Evolutionary conservation across 2,113 vertebrate species (phyloP), one percentile per base, ranked within the genome.

Genomic region (Epinephelus moara): DNA sequence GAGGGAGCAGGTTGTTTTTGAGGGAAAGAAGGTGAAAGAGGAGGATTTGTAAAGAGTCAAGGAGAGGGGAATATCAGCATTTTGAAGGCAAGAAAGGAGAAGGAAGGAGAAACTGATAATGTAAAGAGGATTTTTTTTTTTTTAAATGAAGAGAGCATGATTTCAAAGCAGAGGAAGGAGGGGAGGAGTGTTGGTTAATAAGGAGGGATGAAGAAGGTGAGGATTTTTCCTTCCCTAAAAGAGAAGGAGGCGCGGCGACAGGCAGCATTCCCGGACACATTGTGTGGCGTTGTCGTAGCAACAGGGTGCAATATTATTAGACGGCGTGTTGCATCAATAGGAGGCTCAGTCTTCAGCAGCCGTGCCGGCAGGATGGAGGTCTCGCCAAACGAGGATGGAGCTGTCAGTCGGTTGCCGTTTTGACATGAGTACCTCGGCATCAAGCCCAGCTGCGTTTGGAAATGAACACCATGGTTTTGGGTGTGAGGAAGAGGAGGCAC

Each of bases 401-500:
- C 85, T 67, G 80, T 64, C 69, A 56, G 8, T 64, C 25, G 45
- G 68, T 45, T 14, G 52, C 25, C 27, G 47, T 82, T 88, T 64
- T 91, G 82, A 86, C 66, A 88, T 87, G 87, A 89, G 53, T 10
- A 78, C 63, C 72, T 81, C 63, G 18, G 67, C 71, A 2, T 78
- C 64, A 23, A 83, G 70, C 61, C 74, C 15, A 73, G 79, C 81
- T 27, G 75, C 42, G 3, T 85, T 85, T 83, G 86, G 88, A 93
- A 64, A 90, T 88, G 90, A 92, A 80, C 88, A 71, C 77, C 75
- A 67, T 90, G 87, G 87, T 78, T 80, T 75, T 90, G 78, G 80
- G 81, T 78, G 81, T 89, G 88, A 93, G 93, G 90, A 94, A 94
- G 88, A 92, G 93, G 90, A 92, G 91, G 80, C 88, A 88, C 81